phyloP scores from a whole-genome alignment of 2,113 vertebrate species.

The Azemiops feae region DNA sequence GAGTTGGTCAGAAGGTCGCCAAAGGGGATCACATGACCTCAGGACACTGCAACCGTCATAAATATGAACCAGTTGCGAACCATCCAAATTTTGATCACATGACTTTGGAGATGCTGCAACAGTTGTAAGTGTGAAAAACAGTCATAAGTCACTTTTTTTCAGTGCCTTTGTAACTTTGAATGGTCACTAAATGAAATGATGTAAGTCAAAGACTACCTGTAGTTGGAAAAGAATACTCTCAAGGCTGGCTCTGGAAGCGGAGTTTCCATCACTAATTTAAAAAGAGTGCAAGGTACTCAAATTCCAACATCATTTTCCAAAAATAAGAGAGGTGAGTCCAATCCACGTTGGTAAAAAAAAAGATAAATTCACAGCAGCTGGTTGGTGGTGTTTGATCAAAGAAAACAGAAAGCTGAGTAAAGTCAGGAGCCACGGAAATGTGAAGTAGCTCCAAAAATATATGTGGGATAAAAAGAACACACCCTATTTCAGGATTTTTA shows the following conservation, averaged over 20 bases:
- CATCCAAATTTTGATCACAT: background rate
- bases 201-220: background rate
- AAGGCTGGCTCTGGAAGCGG: background rate
- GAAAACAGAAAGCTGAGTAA: slow-evolving; percentile 61
- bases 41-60: too few relatives aligned
- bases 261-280: background rate
- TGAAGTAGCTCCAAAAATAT: slow-evolving; percentile 51
- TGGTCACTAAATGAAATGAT: background rate
- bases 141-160: background rate
- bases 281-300: background rate
- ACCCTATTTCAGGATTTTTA: background rate
- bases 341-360: slow-evolving; percentile 46
- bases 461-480: slow-evolving; percentile 20
- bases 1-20: background rate
- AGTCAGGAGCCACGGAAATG: slow-evolving; percentile 60
- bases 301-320: background rate
- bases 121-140: too few relatives aligned
- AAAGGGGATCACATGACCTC: background rate
- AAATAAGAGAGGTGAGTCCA: background rate
- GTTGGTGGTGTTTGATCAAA: slow-evolving; percentile 57
- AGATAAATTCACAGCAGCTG: slow-evolving; percentile 56
- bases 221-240: background rate
- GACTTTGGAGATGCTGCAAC: background rate
- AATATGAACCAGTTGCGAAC: background rate
- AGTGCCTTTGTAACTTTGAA: background rate